phyloP scores from a whole-genome alignment of 2,797 vertebrate genomes.

The Centropyge bicolor region DNA sequence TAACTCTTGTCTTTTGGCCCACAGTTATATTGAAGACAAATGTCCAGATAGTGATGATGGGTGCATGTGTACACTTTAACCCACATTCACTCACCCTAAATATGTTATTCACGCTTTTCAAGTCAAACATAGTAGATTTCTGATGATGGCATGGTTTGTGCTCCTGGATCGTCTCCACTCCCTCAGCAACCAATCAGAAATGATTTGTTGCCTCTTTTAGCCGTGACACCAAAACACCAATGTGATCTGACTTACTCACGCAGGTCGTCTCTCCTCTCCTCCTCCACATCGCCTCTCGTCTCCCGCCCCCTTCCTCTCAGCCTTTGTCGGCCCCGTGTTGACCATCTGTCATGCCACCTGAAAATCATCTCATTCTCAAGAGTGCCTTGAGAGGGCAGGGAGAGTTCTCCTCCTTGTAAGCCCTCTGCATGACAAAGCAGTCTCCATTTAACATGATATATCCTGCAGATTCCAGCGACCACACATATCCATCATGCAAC shows the following conservation, averaged over 20 bases:
- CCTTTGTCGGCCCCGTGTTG: conserved; percentile 27
- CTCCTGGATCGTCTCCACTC: conserved; percentile 24
- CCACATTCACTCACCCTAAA: conserved; percentile 7
- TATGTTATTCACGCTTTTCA: not conserved
- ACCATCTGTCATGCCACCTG: conserved; percentile 47
- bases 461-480: conserved; percentile 34
- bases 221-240: conserved; percentile 39
- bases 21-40: conserved; percentile 5
- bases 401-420: conserved; percentile 8
- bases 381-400: conserved; percentile 22
- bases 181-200: conserved; percentile 59
- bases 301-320: conserved; percentile 6
- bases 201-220: conserved; percentile 63
- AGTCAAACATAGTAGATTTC: not conserved
- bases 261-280: conserved; percentile 48
- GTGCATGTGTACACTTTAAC: not conserved
- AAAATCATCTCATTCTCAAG: conserved; percentile 45
- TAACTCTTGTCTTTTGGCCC: conserved; percentile 12
- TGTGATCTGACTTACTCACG: conserved; percentile 58
- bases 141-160: not conserved
- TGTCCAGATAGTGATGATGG: conserved; percentile 16
- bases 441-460: conserved; percentile 33
- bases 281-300: conserved; percentile 27
- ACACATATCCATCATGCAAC: conserved; percentile 56
- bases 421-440: conserved; percentile 27